phyloP scores from a whole-genome alignment of 2,113 vertebrate species.

The Pitta sordida region DNA sequence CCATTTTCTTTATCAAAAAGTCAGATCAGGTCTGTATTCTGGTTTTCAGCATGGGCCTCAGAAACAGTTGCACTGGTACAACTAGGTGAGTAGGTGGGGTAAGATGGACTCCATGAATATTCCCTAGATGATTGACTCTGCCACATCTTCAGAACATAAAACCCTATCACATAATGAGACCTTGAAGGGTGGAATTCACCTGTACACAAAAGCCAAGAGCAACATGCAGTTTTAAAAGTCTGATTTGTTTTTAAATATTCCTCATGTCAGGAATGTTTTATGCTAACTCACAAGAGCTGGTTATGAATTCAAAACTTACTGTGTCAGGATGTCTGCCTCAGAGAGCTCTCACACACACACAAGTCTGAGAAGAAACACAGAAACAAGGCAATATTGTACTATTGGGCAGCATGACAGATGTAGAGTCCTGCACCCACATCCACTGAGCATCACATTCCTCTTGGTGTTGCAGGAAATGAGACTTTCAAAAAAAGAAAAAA shows the following conservation, averaged over 20 bases:
- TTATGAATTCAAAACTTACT: background rate
- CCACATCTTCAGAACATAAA: background rate
- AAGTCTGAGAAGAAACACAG: background rate
- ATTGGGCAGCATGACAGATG: background rate
- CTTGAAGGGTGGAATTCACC: background rate
- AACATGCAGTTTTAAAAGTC: background rate
- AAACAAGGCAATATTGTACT: background rate
- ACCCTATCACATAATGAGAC: background rate
- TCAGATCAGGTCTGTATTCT: background rate
- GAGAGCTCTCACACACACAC: background rate
- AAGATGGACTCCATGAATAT: background rate
- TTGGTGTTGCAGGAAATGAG: background rate
- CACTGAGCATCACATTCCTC: background rate
- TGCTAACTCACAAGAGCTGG: background rate
- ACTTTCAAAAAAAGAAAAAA: background rate
- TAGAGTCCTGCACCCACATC: background rate
- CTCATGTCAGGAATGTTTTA: background rate
- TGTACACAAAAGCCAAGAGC: background rate
- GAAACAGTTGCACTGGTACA: background rate
- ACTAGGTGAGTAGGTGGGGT: background rate
- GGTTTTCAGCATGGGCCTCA: background rate
- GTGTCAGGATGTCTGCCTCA: background rate
- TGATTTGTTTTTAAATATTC: background rate
- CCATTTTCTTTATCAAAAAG: background rate
- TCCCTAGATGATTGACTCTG: background rate